Base-by-base conservation (phyloP, 1,140 invertebrate species). In the Semibalanus balanoides region DNA sequence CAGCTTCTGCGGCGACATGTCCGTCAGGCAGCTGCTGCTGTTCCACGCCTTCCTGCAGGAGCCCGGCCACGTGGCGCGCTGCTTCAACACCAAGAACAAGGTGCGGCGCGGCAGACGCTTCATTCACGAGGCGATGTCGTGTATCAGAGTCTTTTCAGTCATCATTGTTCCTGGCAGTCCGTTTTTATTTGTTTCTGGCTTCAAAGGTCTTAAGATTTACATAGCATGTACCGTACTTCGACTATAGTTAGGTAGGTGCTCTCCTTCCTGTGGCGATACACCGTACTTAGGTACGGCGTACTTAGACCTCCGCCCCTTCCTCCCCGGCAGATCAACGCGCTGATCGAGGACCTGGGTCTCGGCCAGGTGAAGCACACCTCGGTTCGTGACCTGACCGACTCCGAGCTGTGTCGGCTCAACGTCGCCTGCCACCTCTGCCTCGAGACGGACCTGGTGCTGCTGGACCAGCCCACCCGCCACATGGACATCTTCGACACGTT, bases 401-500 rank as follows among this genome's bases (percentile, higher is more conserved):
- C 94, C 0, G 95, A 98, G 83, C 88, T 90, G 76, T 87, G 92
- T 78, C 86, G 95, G 78, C 83, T 97, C 3, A 92, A 93, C 77
- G 89, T 97, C 0, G 95, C 94, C 0, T 93, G 93, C 81, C 92
- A 94, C 79, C 84, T 98, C 28, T 83, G 97, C 27, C 86, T 94
- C 14, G 85, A 87, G 78, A 85, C 86, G 17, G 84, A 85, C 82
- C 79, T 80, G 31, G 77, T 81, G 29, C 76, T 95, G 0, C 84
- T 97, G 31, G 94, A 97, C 82, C 91, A 94, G 83, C 93, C 95
- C 3, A 95, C 94, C 0, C 89, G 90, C 81, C 93, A 93, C 74
- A 93, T 98, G 90, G 95, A 98, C 80, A 96, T 97, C 76, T 97
- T 97, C 79, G 95, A 98, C 81, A 94, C 94, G 0, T 97, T 97